A percentile compares a stretch with the other conserved stretches of the same genome.
Conservation (phyloP, 2,113 vertebrate genomes). For the Copsychus sechellarum region DNA sequence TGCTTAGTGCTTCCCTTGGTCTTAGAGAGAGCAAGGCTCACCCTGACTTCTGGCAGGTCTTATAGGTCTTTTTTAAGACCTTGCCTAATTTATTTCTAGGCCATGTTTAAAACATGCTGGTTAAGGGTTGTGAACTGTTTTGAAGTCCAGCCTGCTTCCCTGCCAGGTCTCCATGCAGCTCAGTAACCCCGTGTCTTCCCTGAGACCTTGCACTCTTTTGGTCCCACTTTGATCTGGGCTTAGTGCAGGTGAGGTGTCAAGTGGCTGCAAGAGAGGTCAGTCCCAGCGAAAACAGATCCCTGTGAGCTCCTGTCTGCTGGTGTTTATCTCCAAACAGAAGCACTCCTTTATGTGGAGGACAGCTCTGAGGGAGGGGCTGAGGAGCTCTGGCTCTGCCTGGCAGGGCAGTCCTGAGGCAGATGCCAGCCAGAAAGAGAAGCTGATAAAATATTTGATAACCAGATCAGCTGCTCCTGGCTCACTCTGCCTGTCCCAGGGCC, state of each 20-base stretch:
- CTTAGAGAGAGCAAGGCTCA: background rate
- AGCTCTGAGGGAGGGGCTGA: background rate
- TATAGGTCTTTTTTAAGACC: background rate
- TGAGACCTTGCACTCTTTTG: rapidly evolving
- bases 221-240: background rate
- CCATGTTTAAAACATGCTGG: background rate
- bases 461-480: background rate
- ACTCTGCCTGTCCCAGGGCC: background rate
- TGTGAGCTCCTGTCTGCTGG: background rate
- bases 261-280: background rate
- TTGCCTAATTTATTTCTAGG: background rate
- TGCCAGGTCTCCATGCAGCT: background rate
- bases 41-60: background rate
- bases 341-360: background rate
- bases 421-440: background rate
- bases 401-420: background rate
- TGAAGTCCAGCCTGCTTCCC: background rate
- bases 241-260: background rate
- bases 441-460: background rate
- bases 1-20: too few relatives aligned
- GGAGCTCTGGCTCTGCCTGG: background rate
- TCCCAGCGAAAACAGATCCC: background rate
- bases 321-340: background rate
- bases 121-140: background rate
- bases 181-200: background rate